Evolutionary conservation across 2,113 vertebrate genomes (phyloP), one percentile per base, ranked within the genome.

Genomic region (Alouatta palliata): DNA sequence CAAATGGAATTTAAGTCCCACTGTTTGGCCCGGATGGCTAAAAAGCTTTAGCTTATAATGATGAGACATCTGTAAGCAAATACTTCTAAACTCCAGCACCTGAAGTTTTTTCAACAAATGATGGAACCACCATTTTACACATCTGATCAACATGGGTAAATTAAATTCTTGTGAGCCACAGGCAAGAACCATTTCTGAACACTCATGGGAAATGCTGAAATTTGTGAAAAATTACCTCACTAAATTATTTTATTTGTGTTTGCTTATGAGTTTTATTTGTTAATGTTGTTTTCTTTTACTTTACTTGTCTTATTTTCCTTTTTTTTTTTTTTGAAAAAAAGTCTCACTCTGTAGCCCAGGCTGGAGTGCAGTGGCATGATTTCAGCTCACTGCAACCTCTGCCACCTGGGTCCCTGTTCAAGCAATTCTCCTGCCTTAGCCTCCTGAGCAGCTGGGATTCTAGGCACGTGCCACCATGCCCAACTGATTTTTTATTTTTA

Each of bases 181-280:
- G 27, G 52, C 43, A 92, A 79, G 66, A 97, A 70, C 1, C 0
- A 80, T 49, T 61, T 89, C 68, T 52, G 12, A 8, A n/a, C 17
- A 40, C 27, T 96, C 37, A 68, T 32, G 27, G 9, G 11, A 80
- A 90, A 64, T n/a, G 71, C 16, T 90, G 64, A 84, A 66, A 85
- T n/a, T 13, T 66, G 8, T 81, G 32, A 71, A 13, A 81, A 87
- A 95, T 80, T 66, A 71, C 16, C 30, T 68, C n/a, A 66, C 23
- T 75, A 88, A 81, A 75, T 87, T 66, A 77, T 61, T 82, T 93
- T 52, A 82, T 94, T 84, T 97, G 37, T 76, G 45, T n/a, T 88
- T 77, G 58, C 21, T 32, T 54, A 21, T 43, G 23, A 21, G 8
- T 47, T 90, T 92, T 54, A 61, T 19, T 83, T 52, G 71, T 58